Percentiles rank a stretch among this genome's conserved stretches.
These are phyloP conservation scores for Poecilia latipinna DNA, from an alignment of 2,113 vertebrate genomes.

Conservation along the genomic window DNA sequence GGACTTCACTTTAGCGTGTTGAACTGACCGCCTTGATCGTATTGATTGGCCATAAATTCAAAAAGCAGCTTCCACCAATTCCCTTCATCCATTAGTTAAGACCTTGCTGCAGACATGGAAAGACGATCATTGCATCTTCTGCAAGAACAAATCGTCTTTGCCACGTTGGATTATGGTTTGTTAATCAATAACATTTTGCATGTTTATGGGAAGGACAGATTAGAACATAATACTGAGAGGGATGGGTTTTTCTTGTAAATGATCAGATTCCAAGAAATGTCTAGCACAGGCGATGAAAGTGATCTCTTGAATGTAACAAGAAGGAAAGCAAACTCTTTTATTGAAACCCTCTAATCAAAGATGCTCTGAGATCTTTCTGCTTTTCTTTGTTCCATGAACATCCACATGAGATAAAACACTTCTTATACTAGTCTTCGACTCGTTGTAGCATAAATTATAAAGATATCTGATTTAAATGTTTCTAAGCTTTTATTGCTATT, in stretches of 20 bases:
- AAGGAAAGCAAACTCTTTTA: constrained; percentile 10
- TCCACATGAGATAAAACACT: not conserved
- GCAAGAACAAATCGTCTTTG: not conserved
- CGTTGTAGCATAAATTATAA: not conserved
- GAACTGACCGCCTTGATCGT: constrained; percentile 38
- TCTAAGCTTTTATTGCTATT: not conserved
- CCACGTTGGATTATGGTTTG: not conserved
- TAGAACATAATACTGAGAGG: not conserved
- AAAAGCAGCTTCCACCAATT: constrained; percentile 31
- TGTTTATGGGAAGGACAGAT: constrained; percentile 9
- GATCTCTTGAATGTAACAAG: constrained; percentile 18
- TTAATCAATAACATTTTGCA: constrained; percentile 22
- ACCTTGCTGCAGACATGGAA: not conserved
- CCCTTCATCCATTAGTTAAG: constrained; percentile 28
- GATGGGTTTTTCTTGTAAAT: constrained; percentile 16
- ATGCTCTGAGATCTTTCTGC: not conserved
- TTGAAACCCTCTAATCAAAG: not conserved
- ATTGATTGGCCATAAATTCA: constrained; percentile 31
- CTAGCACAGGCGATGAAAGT: not conserved
- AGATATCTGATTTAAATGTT: not conserved
- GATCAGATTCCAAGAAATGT: constrained; percentile 9
- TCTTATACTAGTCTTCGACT: not conserved
- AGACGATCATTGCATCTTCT: not conserved
- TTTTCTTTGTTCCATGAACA: not conserved
- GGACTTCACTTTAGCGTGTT: constrained; percentile 18